Conservation (phyloP, 2,797 vertebrate genomes). For the Sarcophilus harrisii region DNA sequence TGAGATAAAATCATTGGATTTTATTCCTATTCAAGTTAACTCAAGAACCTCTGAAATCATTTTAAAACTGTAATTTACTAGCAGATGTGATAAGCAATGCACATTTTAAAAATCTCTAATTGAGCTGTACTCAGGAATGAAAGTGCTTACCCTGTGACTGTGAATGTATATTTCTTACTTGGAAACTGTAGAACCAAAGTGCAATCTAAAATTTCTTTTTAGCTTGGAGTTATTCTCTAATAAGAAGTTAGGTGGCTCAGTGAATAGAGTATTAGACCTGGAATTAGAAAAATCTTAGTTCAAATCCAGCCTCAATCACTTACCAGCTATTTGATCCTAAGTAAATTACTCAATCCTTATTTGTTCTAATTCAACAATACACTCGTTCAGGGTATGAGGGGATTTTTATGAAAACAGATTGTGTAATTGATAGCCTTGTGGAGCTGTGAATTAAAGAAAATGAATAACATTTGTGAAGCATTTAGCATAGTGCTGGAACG, state of each 20-base stretch:
- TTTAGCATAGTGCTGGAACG: neutral
- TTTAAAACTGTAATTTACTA: neutral
- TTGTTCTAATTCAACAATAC: neutral
- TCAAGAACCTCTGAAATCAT: neutral
- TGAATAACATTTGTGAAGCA: neutral
- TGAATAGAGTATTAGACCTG: neutral
- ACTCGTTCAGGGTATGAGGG: neutral
- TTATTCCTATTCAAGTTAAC: neutral
- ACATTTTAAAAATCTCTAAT: neutral
- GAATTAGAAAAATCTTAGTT: neutral
- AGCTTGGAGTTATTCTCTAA: neutral
- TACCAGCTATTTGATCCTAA: neutral
- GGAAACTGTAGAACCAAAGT: neutral
- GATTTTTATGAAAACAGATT: neutral
- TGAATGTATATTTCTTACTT: neutral
- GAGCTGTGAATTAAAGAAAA: neutral
- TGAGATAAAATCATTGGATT: neutral
- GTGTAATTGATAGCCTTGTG: too few relatives aligned
- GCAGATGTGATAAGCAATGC: neutral
- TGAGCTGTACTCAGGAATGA: neutral
- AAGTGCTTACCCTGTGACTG: neutral
- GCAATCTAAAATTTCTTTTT: neutral
- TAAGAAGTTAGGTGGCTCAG: neutral
- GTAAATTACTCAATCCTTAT: neutral
- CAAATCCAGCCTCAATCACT: neutral